Evolutionary conservation across 1,140 invertebrate genomes (phyloP), one percentile per base, ranked within the genome.

Genomic region (Bombus pyrosoma): DNA sequence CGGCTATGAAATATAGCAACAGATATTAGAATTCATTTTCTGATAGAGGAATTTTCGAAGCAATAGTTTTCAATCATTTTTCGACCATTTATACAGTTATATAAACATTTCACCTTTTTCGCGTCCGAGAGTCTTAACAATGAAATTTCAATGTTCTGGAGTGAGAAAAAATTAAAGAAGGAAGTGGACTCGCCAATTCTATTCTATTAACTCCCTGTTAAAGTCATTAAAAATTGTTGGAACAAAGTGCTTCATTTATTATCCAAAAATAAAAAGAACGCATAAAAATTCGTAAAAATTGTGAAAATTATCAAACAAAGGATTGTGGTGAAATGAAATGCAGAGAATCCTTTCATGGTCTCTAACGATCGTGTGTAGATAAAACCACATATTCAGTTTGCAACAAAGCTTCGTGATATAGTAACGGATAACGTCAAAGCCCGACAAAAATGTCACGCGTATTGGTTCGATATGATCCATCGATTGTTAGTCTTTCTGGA

Each of bases 381-480:
- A 57, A 76, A 64, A 77, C 75, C 37, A 25, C 57, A 37, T 41
- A 59, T 59, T 77, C 75, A n/a, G 34, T 78, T 62, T 72, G 34
- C 37, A 32, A n/a, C 28, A 57, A 72, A 81, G 79, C 59, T 59
- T 39, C 9, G 28, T 34, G 34, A 41, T 41, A 34, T n/a, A 41
- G 4, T 15, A 15, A 37, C 32, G n/a, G 32, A 22, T 28, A 57
- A 72, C 18, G 18, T 81, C 47, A 72, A 72, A 72, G 15, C 25
- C 22, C 32, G 10, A 25, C 28, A 13, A 10, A 57, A 41, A 72
- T 59, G 47, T 81, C 68, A 41, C 34, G 25, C 18, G 34, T 32
- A 72, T 81, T 32, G 47, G 28, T 22, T n/a, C 15, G 18, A 41
- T 18, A 12, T 13, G 64, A 69, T 69, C 25, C 43, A 57, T 1